Percentiles rank a stretch among this genome's conserved stretches.
Evolutionary conservation across 1,140 invertebrate genomes (phyloP).

Genomic region (Bathynomus jamesi): DNA sequence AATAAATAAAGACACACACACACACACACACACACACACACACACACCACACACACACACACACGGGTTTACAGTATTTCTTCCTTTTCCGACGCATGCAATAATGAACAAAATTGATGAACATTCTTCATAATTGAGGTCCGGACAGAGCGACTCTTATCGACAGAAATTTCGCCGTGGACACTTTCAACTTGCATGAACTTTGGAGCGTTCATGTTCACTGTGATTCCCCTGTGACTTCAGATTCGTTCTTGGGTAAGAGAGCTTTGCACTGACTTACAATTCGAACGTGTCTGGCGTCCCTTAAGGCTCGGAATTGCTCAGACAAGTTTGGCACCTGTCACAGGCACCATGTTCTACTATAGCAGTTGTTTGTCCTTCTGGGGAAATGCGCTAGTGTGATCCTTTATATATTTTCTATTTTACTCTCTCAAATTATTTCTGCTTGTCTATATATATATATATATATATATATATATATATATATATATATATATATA

Average conservation of each 20-base stretch:
- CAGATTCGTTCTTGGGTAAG: not conserved
- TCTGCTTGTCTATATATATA: not conserved
- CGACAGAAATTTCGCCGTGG: too few relatives aligned
- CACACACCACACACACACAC: too few relatives aligned
- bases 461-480: not conserved
- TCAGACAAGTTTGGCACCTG: not conserved
- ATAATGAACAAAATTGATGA: too few relatives aligned
- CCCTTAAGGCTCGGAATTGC: not conserved
- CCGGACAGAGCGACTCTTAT: too few relatives aligned
- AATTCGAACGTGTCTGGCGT: too few relatives aligned
- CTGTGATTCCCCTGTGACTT: not conserved
- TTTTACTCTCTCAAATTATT: not conserved
- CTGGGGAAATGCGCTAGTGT: not conserved
- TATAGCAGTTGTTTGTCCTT: not conserved
- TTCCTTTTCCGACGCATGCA: too few relatives aligned
- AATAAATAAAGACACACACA: too few relatives aligned
- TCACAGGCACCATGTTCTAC: not conserved
- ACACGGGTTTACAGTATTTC: too few relatives aligned
- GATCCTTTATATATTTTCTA: not conserved
- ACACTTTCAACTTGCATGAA: not conserved
- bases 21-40: too few relatives aligned
- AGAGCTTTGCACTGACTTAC: too few relatives aligned
- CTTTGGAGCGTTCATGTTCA: not conserved
- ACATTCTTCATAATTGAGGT: too few relatives aligned
- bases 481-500: slow-evolving; percentile 3